Evolutionary conservation across 2,888 invertebrate genomes (phyloP).

Genomic region (Platycnemis pennipes): DNA sequence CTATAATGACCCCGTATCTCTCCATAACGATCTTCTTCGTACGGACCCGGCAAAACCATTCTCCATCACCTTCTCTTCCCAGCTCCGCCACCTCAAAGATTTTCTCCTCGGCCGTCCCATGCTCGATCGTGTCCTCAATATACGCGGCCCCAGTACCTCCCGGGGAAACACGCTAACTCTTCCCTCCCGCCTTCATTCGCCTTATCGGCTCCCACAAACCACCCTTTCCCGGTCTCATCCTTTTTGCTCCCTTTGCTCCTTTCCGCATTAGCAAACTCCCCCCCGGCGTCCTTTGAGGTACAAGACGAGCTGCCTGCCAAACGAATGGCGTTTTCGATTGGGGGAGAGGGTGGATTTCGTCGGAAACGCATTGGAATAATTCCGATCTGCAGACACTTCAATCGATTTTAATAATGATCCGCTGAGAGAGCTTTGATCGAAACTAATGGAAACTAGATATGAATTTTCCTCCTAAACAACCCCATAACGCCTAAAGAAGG

Average conservation of each 20-base stretch:
- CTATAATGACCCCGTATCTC: conserved; percentile 4
- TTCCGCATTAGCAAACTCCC: not conserved
- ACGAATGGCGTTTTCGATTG: not conserved
- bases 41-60: not conserved
- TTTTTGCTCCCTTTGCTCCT: not conserved
- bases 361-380: too few relatives aligned
- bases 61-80: not conserved
- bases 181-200: not conserved
- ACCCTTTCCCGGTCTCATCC: not conserved
- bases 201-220: not conserved
- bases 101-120: not conserved
- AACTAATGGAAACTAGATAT: too few relatives aligned
- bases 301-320: not conserved
- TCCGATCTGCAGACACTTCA: too few relatives aligned
- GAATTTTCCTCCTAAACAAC: too few relatives aligned
- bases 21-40: conserved; percentile 6
- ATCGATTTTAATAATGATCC: too few relatives aligned
- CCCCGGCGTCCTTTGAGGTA: not conserved
- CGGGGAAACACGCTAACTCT: not conserved
- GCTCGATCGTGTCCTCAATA: conserved; percentile 23
- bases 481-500: too few relatives aligned
- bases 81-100: not conserved
- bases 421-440: too few relatives aligned
- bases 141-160: not conserved
- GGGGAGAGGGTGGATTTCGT: not conserved